phyloP scores from a whole-genome alignment of 2,888 invertebrate genomes.

The Torymus tubicola region DNA sequence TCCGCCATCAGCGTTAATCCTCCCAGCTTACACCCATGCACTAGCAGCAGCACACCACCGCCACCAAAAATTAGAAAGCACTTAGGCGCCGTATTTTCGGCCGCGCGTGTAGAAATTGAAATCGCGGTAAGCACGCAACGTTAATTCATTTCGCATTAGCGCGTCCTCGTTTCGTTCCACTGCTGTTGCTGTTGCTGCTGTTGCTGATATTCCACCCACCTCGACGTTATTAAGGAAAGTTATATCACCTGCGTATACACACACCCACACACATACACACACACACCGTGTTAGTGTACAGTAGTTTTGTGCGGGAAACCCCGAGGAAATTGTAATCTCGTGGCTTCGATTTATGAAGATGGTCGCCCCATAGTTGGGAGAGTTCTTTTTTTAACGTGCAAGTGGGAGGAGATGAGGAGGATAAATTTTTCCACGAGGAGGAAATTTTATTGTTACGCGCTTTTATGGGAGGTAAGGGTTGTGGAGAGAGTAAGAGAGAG shows the following conservation, averaged over 20 bases:
- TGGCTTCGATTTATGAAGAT: too few relatives aligned
- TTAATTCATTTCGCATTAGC: slow-evolving; percentile 60
- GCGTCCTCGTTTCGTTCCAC: slow-evolving; percentile 32
- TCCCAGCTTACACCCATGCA: too few relatives aligned
- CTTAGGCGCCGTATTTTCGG: slow-evolving; percentile 11
- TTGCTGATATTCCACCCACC: background rate
- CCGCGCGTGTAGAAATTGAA: slow-evolving; percentile 26
- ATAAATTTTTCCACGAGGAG: too few relatives aligned
- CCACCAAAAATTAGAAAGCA: slow-evolving; percentile 26
- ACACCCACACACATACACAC: too few relatives aligned
- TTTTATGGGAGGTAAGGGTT: background rate
- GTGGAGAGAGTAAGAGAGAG: background rate
- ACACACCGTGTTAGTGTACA: too few relatives aligned
- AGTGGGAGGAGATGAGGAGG: too few relatives aligned
- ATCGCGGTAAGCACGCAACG: slow-evolving; percentile 31
- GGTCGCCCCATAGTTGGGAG: too few relatives aligned
- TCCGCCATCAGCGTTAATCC: background rate
- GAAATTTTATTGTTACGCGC: too few relatives aligned
- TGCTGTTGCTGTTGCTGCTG: background rate
- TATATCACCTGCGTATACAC: slow-evolving; percentile 8
- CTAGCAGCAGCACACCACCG: too few relatives aligned
- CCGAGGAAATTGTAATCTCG: too few relatives aligned
- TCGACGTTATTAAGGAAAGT: slow-evolving; percentile 60
- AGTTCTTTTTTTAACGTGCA: too few relatives aligned
- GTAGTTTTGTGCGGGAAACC: too few relatives aligned